These are phyloP conservation scores for Heteromormyrus szaboi DNA, from an alignment of 2,797 vertebrate species.

Conservation along the genomic window DNA sequence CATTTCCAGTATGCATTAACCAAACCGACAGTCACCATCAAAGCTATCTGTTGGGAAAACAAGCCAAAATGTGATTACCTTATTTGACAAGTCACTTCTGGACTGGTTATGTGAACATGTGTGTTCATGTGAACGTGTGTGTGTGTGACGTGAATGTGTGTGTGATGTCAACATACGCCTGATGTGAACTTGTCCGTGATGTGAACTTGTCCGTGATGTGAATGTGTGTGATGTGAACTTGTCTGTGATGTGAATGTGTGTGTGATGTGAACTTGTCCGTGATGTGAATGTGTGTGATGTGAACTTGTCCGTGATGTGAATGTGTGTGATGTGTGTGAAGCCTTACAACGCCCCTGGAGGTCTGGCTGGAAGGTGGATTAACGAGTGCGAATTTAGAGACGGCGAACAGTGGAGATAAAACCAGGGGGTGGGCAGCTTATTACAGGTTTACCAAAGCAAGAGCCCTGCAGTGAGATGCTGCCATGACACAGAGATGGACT, in stretches of 20 bases:
- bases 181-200: too few relatives aligned
- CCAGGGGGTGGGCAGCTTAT: neutral
- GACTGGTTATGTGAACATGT: neutral
- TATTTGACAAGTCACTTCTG: neutral
- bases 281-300: too few relatives aligned
- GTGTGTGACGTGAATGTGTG: neutral
- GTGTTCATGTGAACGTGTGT: neutral
- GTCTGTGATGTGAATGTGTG: too few relatives aligned
- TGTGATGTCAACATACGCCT: too few relatives aligned
- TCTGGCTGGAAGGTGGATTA: constrained; percentile 1
- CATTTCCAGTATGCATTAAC: neutral
- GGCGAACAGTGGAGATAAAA: neutral
- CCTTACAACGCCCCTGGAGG: neutral
- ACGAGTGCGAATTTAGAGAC: neutral
- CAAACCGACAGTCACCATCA: neutral
- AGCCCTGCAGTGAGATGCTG: neutral
- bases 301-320: neutral
- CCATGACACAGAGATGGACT: neutral
- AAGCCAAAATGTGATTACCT: neutral
- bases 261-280: too few relatives aligned
- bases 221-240: neutral
- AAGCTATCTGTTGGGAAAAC: neutral
- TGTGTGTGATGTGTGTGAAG: neutral
- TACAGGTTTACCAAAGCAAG: neutral
- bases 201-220: neutral